Evolutionary conservation across 2,797 vertebrate genomes (phyloP).

Genomic region (Trachops cirrhosus): DNA sequence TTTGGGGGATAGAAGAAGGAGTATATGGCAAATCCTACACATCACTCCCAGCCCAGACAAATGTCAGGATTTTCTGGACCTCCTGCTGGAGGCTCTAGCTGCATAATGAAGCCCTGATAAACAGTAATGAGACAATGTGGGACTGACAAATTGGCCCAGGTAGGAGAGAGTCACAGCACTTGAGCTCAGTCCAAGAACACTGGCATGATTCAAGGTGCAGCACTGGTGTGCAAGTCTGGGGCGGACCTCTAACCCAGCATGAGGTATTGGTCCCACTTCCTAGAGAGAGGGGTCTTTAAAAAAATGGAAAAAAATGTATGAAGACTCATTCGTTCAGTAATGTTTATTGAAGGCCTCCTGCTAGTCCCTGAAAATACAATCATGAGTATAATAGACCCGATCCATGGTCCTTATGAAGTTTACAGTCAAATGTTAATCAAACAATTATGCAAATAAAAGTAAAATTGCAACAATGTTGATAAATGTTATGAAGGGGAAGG

Average conservation of each 20-base stretch:
- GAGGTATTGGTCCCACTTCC: neutral
- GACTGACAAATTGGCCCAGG: slow-evolving; percentile 36
- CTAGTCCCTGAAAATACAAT: neutral
- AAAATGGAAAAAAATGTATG: neutral
- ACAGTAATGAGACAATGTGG: slow-evolving; percentile 43
- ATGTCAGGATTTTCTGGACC: slow-evolving; percentile 24
- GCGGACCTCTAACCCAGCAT: neutral
- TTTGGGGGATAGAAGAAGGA: neutral
- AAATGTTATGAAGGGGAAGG: neutral
- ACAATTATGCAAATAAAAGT: slow-evolving; percentile 1
- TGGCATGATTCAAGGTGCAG: neutral
- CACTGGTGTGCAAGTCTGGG: neutral
- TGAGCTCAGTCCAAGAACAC: slow-evolving; percentile 27
- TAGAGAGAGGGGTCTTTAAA: neutral
- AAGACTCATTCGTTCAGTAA: neutral
- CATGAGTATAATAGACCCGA: neutral
- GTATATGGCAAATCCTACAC: slow-evolving; percentile 3
- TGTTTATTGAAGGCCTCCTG: neutral
- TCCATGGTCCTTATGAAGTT: neutral
- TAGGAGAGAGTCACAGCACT: slow-evolving; percentile 20
- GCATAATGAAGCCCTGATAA: slow-evolving; percentile 46
- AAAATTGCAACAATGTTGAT: neutral
- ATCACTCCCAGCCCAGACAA: slow-evolving; percentile 14
- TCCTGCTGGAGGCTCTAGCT: slow-evolving; percentile 28
- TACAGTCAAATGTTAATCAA: slow-evolving; percentile 24